Percentiles rank a stretch among this genome's conserved stretches.
These are phyloP conservation scores for Dromas ardeola DNA, from an alignment of 2,113 vertebrate genomes.

Conservation along the genomic window DNA sequence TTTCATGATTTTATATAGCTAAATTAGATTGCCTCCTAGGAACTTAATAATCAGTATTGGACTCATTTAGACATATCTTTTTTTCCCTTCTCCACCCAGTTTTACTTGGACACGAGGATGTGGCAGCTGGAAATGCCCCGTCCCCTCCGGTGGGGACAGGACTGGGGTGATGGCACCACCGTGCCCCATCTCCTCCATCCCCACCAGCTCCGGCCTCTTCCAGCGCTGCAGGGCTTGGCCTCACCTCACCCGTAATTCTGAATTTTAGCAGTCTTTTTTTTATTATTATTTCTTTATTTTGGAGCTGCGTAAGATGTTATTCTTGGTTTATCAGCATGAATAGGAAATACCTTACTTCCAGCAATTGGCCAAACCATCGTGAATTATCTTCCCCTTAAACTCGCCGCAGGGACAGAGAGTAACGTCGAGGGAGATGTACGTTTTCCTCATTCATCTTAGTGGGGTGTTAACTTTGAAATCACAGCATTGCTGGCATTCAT, in stretches of 20 bases:
- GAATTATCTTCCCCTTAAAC: neutral
- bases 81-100: neutral
- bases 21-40: constrained; percentile 74
- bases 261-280: neutral
- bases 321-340: neutral
- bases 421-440: neutral
- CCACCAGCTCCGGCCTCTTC: neutral
- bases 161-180: neutral
- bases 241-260: neutral
- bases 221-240: neutral
- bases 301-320: fast-evolving
- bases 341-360: neutral
- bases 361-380: neutral
- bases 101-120: neutral
- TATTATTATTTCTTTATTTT: neutral
- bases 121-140: neutral
- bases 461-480: neutral
- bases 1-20: constrained; percentile 76
- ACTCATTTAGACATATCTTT: constrained; percentile 42
- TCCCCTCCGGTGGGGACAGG: neutral
- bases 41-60: constrained; percentile 59
- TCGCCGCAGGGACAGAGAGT: neutral
- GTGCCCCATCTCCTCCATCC: fast-evolving
- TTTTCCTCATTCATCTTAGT: neutral
- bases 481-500: neutral